Conservation (phyloP, 1,140 invertebrate genomes). For the Pemphigus obesinymphae region DNA sequence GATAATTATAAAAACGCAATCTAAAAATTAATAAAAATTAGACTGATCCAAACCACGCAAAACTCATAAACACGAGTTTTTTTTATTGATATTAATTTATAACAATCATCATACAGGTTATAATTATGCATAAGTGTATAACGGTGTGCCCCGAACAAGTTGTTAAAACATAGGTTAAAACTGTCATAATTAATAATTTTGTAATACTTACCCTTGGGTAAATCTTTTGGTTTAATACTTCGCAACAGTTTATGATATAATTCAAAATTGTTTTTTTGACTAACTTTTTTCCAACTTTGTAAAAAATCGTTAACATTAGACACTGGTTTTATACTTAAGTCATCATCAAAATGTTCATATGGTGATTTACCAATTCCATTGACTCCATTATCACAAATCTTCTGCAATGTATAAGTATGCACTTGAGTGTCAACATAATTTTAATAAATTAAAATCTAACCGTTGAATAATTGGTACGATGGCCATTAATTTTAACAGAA, state of each 20-base stretch:
- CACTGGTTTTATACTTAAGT: neutral
- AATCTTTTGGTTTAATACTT: constrained; percentile 24
- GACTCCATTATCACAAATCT: neutral
- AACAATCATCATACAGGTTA: no score
- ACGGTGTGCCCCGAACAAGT: no score
- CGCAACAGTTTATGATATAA: constrained; percentile 1
- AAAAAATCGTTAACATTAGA: constrained; percentile 27
- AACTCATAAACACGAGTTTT: no score
- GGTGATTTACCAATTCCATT: constrained; percentile 11
- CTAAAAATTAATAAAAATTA: no score
- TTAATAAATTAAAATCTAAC: neutral
- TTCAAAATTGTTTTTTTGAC: constrained; percentile 23
- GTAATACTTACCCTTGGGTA: constrained; percentile 14
- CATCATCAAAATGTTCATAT: neutral
- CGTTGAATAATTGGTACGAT: constrained; percentile 7
- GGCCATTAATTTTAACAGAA: constrained; percentile 19
- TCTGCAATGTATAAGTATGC: neutral
- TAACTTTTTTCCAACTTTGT: constrained; percentile 11
- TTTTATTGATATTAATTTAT: no score
- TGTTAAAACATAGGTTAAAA: no score
- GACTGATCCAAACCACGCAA: no score
- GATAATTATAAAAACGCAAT: no score
- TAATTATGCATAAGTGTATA: no score
- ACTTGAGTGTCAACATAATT: neutral
- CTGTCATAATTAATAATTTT: no score